Conservation (phyloP, 2,888 invertebrate species). For the Apodemia zela region DNA sequence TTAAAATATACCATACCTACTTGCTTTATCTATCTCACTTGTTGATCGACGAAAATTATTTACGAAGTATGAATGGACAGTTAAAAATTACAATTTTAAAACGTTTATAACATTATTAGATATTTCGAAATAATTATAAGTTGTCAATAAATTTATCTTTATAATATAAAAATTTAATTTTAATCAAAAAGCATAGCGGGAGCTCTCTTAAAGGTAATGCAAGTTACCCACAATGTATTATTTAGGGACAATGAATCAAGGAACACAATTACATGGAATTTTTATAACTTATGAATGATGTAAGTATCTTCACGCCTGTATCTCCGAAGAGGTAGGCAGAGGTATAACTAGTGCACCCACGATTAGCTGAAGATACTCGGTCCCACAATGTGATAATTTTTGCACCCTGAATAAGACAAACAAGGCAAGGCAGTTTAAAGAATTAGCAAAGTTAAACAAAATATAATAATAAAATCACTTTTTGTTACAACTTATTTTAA, state of each 20-base stretch:
- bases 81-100: constrained; percentile 8
- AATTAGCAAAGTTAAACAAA: too few relatives aligned
- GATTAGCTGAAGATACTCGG: too few relatives aligned
- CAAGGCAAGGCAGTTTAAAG: too few relatives aligned
- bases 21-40: not conserved
- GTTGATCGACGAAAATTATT: not conserved
- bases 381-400: too few relatives aligned
- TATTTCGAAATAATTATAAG: constrained; percentile 8
- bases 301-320: too few relatives aligned
- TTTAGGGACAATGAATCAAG: not conserved
- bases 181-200: constrained; percentile 21
- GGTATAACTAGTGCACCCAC: too few relatives aligned
- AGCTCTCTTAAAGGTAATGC: constrained; percentile 3
- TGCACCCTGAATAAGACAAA: too few relatives aligned
- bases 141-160: constrained; percentile 14
- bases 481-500: too few relatives aligned
- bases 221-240: not conserved
- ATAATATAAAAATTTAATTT: constrained; percentile 20
- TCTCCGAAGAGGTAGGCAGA: too few relatives aligned
- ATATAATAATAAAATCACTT: too few relatives aligned
- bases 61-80: constrained; percentile 8
- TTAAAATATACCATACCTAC: not conserved
- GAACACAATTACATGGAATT: too few relatives aligned
- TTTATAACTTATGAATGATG: too few relatives aligned
- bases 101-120: constrained; percentile 10